Base-by-base conservation (phyloP, 2,888 invertebrate species). In the Drosophila anomalipes region DNA sequence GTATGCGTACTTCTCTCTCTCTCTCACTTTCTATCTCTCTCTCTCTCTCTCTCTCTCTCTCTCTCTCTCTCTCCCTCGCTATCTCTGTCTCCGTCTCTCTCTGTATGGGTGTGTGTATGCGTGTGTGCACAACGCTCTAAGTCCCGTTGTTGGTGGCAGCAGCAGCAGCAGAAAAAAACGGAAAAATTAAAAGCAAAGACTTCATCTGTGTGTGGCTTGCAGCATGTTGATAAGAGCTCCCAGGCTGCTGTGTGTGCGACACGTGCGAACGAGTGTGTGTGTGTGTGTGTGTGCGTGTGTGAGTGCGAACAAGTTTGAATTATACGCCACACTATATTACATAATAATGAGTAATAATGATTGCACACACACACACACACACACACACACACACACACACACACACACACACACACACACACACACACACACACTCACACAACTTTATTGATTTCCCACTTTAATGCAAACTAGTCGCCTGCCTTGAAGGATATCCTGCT, bases 101-200 rank as follows among this genome's bases (percentile, higher is more conserved):
- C 28, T 28, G 3, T 28, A 28, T 28, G 54, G 33, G 44, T 47
- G 19, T 33, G 44, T 54, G 49, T 49, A 19, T 35, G 47, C 51
- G 62, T 44, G 52, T 39, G 70, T 51, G 53, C 68, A 22, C 47
- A 57, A 57, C 49, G 75, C 26, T 70, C 30, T 54, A 39, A 49
- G 73, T 72, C 26, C 60, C 71, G 63, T 61, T 71, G 65, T 70
- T 81, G 70, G 62, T 26, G 9, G 4, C 16, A 56, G 35, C 54
- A 53, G 14, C 26, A 12, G 51, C 64, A 76, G 57, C 61, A 77
- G 51, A 39, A 41, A 59, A 59, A 62, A 30, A 26, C 28, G 41
- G 19, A 73, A 79, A 86, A 91, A 89, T 86, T 86, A 86, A 91
- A 84, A 91, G 91, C 79, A 85, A 89, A 89, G 88, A 86, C 91